A percentile compares a stretch with the other conserved stretches of the same genome.
phyloP scores from a whole-genome alignment of 2,888 invertebrate genomes.

The Phyllotreta cruciferae region DNA sequence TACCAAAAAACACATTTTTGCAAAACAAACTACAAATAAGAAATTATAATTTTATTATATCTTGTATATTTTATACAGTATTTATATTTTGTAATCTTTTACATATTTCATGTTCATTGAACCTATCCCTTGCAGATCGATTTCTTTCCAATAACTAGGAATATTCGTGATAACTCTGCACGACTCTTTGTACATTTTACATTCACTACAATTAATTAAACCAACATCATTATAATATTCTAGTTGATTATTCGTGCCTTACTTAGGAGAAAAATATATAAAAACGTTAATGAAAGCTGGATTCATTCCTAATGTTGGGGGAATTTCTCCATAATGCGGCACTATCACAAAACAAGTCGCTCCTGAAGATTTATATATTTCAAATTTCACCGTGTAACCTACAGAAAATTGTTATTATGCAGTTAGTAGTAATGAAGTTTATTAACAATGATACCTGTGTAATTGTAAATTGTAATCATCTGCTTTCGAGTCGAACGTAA shows the following conservation, averaged over 20 bases:
- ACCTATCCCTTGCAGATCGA: conserved; percentile 46
- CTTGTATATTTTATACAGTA: not conserved
- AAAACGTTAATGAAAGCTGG: conserved; percentile 44
- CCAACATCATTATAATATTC: not conserved
- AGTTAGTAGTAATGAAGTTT: not conserved
- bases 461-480: conserved; percentile 45
- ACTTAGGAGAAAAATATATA: conserved; percentile 49
- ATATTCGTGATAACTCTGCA: conserved; percentile 48
- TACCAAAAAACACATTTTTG: not conserved
- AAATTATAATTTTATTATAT: not conserved
- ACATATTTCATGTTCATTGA: conserved; percentile 48
- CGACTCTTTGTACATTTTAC: conserved; percentile 44
- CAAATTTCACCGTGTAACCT: conserved; percentile 43
- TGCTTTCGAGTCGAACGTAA: conserved; percentile 44
- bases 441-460: conserved; percentile 43
- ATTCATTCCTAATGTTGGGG: conserved; percentile 43
- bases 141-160: conserved; percentile 47
- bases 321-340: conserved; percentile 45
- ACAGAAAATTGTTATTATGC: conserved; percentile 18
- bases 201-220: conserved; percentile 42
- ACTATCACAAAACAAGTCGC: conserved; percentile 40
- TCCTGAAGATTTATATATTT: conserved; percentile 43
- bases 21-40: not conserved
- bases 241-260: conserved; percentile 7
- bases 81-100: conserved; percentile 39